Base-by-base conservation (phyloP, 2,113 vertebrate species). In the Albula goreensis region DNA sequence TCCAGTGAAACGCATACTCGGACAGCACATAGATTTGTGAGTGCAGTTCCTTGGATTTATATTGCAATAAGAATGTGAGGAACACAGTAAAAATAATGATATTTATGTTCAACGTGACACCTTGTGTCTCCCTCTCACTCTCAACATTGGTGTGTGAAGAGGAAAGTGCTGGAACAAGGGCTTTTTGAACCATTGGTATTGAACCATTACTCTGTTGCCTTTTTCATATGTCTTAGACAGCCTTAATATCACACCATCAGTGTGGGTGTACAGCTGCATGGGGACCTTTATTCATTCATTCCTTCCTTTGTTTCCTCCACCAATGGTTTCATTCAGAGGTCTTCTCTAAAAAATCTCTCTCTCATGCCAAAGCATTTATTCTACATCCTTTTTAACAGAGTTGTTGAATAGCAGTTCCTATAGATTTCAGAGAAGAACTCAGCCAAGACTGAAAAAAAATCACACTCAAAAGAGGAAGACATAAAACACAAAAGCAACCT, bases 121-220 rank as follows among this genome's bases (percentile, higher is more conserved):
- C 63, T 80, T 82, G 48, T 31, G 8, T 11, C 86, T 78, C 63
- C 86, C 86, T 88, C 88, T 66, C 87, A 88, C 70, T 83, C 60
- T 70, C 22, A 8, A 70, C 6, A 19, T n/a, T 74, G 19, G 70
- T 74, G 70, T 74, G 25, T 31, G 19, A 66, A 74, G n/a, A 74
- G 70, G 9, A 31, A 2, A 74, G 10, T 2, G n/a, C 4, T 74
- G 22, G 9, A 10, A n/a, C 70, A 74, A n/a, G 4, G 70, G 9
- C n/a, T 10, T 9, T 31, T 22, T 41, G 31, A 41, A 41, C 31
- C 9, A 8, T 74, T 8, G 22, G 22, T 74, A 9, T 5, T 6
- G 70, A 22, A 25, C 2, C 70, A 74, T 74, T 31, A 9, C 31
- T 41, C 41, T 17, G n/a, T 80, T 19, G 13, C n/a, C 25, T 8